Base-by-base conservation (phyloP, 2,797 vertebrate species). In the Sebastolobus alascanus region DNA sequence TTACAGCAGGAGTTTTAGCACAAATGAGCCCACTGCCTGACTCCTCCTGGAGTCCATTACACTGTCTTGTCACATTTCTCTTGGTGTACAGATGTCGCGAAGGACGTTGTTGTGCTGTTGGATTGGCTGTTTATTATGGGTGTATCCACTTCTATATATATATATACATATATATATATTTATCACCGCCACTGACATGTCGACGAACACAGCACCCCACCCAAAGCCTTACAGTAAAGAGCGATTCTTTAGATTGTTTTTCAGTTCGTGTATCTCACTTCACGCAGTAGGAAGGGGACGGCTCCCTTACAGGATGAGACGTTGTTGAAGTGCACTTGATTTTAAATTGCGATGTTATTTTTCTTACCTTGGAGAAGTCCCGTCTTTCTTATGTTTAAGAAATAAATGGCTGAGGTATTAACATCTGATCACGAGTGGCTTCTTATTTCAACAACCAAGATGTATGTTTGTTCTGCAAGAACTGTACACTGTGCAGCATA, bases 281-380 rank as follows among this genome's bases (percentile, higher is more conserved):
- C 93, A 93, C 90, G 50, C 86, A 61, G 91, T 31, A 74, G 87
- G 89, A 90, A 82, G 50, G 85, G 84, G 89, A 79, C 55, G 31
- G 82, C 86, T 87, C 90, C 91, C 91, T 84, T 59, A 66, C 83
- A 84, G 88, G 84, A 74, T 59, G 83, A 91, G 92, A 94, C 88
- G 86, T 92, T 89, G 87, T 93, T 92, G 91, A 96, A 96, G 95
- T 96, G 94, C 94, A 96, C 94, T 96, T 96, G 95, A 94, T 95
- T 96, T 95, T 86, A 92, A 93, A 96, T 90, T 86, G 91, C 87
- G 83, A 76, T 94, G 90, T 95, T 95, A 77, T 92, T 95, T 95
- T 95, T 96, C 90, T 92, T 95, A 95, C 89, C 89, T 88, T 90
- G 87, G 86, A 92, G 85, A 93, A 90, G 92, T 88, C 75, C 88